Evolutionary conservation across 2,888 invertebrate genomes (phyloP).

Genomic region (Tubulanus polymorphus): DNA sequence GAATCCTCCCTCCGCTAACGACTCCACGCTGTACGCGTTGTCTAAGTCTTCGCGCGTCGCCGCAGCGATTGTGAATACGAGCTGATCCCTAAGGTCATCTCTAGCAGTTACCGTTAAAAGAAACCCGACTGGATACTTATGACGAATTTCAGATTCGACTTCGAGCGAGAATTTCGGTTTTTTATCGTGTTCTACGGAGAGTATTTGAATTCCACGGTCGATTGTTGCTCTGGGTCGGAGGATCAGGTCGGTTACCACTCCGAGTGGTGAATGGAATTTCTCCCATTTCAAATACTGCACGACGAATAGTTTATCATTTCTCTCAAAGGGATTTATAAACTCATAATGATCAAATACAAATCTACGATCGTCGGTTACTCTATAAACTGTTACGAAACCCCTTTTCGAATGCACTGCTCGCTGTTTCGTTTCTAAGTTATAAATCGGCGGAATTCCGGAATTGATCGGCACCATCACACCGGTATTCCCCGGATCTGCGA

Average conservation of each 20-base stretch:
- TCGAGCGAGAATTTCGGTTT: slow-evolving; percentile 22
- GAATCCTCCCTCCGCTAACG: slow-evolving; percentile 8
- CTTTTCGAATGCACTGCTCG: slow-evolving; percentile 23
- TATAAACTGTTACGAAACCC: slow-evolving; percentile 27
- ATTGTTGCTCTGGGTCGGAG: slow-evolving; percentile 26
- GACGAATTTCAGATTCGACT: slow-evolving; percentile 23
- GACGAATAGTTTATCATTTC: slow-evolving; percentile 33
- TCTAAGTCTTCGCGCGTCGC: slow-evolving; percentile 25
- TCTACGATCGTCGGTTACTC: slow-evolving; percentile 23
- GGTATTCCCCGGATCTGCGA: slow-evolving; percentile 28
- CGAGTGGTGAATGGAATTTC: slow-evolving; percentile 32
- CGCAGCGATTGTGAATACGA: slow-evolving; percentile 29
- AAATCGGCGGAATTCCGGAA: slow-evolving; percentile 31
- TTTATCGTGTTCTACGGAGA: slow-evolving; percentile 37
- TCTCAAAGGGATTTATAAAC: slow-evolving; percentile 24
- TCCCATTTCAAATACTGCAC: slow-evolving; percentile 43
- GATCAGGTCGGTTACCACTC: slow-evolving; percentile 41
- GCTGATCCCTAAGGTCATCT: slow-evolving; percentile 18
- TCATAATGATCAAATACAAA: slow-evolving; percentile 35
- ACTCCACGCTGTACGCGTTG: slow-evolving; percentile 25
- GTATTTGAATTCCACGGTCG: slow-evolving; percentile 25
- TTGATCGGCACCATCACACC: slow-evolving; percentile 41
- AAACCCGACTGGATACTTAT: slow-evolving; percentile 23
- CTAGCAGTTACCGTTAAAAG: slow-evolving; percentile 16
- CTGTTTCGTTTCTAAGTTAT: slow-evolving; percentile 26